These are phyloP conservation scores for Pseudonaja textilis DNA, from an alignment of 2,113 vertebrate genomes.

Conservation along the genomic window DNA sequence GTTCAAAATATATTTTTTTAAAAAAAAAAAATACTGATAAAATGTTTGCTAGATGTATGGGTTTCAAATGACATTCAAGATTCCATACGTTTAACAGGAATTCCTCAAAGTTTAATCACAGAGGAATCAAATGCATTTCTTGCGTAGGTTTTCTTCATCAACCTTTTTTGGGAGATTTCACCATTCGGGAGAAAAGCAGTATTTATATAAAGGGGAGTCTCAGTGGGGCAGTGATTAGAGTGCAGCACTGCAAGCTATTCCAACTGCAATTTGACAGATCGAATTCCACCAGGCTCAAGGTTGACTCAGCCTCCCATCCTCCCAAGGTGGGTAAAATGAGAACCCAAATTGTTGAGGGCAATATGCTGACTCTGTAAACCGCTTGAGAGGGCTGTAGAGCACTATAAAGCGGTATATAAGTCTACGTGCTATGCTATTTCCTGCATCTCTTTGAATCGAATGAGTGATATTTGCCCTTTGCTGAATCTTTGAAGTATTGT, in stretches of 20 bases:
- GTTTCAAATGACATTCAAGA: not conserved
- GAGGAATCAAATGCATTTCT: not conserved
- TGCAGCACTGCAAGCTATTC: too few species aligned
- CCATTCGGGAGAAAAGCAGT: not conserved
- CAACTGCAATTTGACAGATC: too few species aligned
- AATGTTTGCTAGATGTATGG: not conserved
- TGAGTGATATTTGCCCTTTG: not conserved
- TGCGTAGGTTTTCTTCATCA: not conserved
- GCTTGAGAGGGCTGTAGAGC: too few species aligned
- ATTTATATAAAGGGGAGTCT: too few species aligned
- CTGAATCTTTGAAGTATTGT: not conserved
- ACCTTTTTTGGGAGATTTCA: not conserved
- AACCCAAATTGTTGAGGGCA: too few species aligned
- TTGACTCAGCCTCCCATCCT: too few species aligned
- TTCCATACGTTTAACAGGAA: not conserved
- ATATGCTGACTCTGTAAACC: too few species aligned
- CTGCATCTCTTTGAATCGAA: not conserved
- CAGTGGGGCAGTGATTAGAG: too few species aligned
- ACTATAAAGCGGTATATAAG: too few species aligned
- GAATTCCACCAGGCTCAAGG: too few species aligned
- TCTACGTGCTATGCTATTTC: not conserved
- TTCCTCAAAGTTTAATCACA: not conserved
- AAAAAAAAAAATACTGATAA: not conserved
- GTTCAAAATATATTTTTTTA: not conserved
- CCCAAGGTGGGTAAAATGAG: too few species aligned